Conservation (phyloP, 2,113 vertebrate genomes). For the Xerus inauris region DNA sequence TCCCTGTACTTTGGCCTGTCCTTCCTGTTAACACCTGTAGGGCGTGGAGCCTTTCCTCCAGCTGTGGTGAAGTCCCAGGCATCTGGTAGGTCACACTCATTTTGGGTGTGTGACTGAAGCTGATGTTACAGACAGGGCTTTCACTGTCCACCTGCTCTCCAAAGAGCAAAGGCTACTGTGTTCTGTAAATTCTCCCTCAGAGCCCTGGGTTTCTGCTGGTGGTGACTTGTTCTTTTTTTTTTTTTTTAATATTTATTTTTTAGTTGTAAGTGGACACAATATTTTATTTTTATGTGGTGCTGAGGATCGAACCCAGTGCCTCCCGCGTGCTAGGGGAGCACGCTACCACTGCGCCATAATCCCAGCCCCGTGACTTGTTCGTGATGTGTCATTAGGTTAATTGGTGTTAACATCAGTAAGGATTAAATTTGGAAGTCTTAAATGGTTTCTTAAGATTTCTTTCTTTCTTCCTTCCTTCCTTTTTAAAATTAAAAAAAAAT, state of each 20-base stretch:
- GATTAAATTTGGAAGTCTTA: background rate
- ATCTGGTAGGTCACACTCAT: background rate
- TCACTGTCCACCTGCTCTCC: background rate
- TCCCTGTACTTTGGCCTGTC: background rate
- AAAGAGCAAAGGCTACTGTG: background rate
- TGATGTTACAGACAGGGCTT: background rate
- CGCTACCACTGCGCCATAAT: too few relatives aligned
- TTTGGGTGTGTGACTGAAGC: background rate
- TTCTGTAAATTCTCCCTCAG: background rate
- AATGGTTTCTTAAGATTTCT: background rate
- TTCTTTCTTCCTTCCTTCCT: too few relatives aligned
- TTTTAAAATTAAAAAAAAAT: too few relatives aligned
- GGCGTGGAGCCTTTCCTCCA: background rate
- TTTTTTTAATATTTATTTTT: too few relatives aligned
- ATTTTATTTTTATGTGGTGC: too few relatives aligned
- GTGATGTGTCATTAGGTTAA: background rate
- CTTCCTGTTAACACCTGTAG: background rate
- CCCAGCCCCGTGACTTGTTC: too few relatives aligned
- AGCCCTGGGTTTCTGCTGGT: background rate
- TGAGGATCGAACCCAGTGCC: too few relatives aligned
- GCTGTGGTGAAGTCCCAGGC: background rate
- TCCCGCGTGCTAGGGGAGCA: too few relatives aligned
- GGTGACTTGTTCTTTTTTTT: constrained; percentile 30
- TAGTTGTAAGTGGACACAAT: too few relatives aligned
- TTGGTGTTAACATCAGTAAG: background rate